Evolutionary conservation across 2,888 invertebrate species (phyloP).

Genomic region (Agonopterix heracliana): DNA sequence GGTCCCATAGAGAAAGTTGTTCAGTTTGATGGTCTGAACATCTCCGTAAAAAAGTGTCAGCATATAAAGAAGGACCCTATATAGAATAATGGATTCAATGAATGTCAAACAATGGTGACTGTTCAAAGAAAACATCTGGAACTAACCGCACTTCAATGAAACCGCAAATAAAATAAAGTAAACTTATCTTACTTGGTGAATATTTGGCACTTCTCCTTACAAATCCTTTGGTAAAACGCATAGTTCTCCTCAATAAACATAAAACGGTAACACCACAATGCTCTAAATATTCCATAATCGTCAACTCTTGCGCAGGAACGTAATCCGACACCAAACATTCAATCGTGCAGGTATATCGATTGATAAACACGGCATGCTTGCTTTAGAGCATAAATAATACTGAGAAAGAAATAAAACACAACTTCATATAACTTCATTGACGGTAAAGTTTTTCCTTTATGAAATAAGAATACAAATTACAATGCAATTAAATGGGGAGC

Average conservation of each 20-base stretch:
- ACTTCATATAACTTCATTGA: constrained; percentile 27
- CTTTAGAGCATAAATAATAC: constrained; percentile 33
- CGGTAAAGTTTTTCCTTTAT: constrained; percentile 22
- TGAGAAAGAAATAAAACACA: constrained; percentile 26
- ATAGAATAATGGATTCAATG: no score
- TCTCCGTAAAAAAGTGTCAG: no score
- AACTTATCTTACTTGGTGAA: constrained; percentile 34
- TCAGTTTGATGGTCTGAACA: no score
- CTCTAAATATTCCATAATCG: constrained; percentile 25
- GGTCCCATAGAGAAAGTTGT: no score
- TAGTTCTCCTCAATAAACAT: constrained; percentile 20
- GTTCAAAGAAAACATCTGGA: no score
- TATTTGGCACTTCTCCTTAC: constrained; percentile 21
- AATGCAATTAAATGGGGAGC: constrained; percentile 25
- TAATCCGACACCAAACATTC: constrained; percentile 19
- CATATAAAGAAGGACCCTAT: no score
- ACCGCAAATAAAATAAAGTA: no score
- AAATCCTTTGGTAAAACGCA: constrained; percentile 23
- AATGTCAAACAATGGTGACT: no score
- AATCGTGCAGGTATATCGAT: constrained; percentile 14
- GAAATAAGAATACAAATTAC: constrained; percentile 34
- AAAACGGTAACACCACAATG: constrained; percentile 18
- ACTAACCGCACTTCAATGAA: no score
- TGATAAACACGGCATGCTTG: constrained; percentile 43
- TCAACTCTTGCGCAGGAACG: constrained; percentile 24